phyloP scores from a whole-genome alignment of 2,113 vertebrate species.

The Phoxinus phoxinus region DNA sequence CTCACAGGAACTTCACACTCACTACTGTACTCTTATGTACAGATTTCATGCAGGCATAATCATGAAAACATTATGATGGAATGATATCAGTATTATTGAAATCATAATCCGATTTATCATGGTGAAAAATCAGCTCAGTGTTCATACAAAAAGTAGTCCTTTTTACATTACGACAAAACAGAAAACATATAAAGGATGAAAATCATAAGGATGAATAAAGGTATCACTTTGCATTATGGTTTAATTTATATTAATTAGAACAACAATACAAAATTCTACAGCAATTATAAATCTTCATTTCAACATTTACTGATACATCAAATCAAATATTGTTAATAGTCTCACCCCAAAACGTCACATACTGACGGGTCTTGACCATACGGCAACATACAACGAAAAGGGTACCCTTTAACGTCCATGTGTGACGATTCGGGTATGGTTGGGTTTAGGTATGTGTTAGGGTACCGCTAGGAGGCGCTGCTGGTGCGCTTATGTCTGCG shows the following conservation, averaged over 20 bases:
- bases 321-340: no score
- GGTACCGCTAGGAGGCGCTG: no score
- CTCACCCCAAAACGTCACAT: no score
- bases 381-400: no score
- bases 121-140: neutral
- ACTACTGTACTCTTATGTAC: neutral
- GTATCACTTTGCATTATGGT: neutral
- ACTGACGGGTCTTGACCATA: no score
- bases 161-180: neutral
- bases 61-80: neutral
- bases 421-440: no score
- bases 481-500: no score
- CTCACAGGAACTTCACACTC: no score
- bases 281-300: neutral
- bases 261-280: neutral
- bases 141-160: neutral
- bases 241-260: neutral
- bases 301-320: neutral
- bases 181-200: neutral
- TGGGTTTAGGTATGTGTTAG: no score
- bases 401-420: no score
- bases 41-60: neutral
- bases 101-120: neutral
- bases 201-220: neutral
- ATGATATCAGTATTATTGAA: neutral